Percentiles rank a stretch among this genome's conserved stretches.
These are phyloP conservation scores for Gymnorhina tibicen DNA, from an alignment of 2,113 vertebrate species.

Conservation along the genomic window DNA sequence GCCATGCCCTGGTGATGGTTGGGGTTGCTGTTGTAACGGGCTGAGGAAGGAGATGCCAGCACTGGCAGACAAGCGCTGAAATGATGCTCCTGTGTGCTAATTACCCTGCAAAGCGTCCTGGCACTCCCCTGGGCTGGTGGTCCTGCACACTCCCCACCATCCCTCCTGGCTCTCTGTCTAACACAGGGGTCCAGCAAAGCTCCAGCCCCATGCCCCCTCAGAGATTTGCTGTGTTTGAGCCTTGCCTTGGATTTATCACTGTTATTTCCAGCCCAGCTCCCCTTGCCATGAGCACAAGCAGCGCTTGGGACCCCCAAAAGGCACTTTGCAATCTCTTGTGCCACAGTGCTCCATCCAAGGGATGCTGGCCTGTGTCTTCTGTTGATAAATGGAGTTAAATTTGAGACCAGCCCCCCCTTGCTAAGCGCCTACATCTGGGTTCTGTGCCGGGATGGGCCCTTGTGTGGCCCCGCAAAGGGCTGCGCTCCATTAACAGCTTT, in stretches of 20 bases:
- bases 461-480: not conserved
- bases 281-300: rapidly evolving
- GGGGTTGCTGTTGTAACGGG: rapidly evolving
- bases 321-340: not conserved
- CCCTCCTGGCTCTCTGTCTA: not conserved
- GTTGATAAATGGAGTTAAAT: not conserved
- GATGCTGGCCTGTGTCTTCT: rapidly evolving
- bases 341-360: rapidly evolving
- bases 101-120: rapidly evolving
- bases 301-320: rapidly evolving
- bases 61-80: rapidly evolving
- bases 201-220: not conserved
- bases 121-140: not conserved
- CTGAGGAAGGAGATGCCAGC: not conserved
- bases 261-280: not conserved
- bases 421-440: not conserved
- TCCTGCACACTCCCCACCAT: not conserved
- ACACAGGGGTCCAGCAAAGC: not conserved
- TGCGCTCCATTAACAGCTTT: not conserved
- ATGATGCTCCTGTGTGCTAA: not conserved
- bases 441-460: not conserved
- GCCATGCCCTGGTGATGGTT: rapidly evolving
- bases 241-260: not conserved
- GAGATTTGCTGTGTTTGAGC: rapidly evolving
- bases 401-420: not conserved